Evolutionary conservation across 2,797 vertebrate genomes (phyloP), one percentile per base, ranked within the genome.

Genomic region (Ceyx erithaca): DNA sequence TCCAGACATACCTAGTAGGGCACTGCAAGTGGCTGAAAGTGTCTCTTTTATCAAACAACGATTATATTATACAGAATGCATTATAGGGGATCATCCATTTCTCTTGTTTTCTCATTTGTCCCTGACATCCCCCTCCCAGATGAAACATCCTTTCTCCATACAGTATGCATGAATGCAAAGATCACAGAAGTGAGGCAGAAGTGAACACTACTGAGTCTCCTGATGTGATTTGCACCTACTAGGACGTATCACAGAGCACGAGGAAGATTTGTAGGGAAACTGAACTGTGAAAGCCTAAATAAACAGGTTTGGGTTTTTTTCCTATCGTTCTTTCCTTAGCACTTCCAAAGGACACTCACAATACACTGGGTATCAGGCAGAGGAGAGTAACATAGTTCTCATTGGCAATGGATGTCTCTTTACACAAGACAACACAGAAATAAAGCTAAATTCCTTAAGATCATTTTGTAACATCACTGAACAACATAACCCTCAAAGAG

Each of bases 81-180:
- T 95, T 93, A 95, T 43, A 69, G 77, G 30, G 37, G 52, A 96
- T 88, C 96, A 96, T 95, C 94, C 92, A 95, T 96, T 95, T 88
- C 91, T 95, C 96, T 96, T 94, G 95, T 95, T 95, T 96, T 85
- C 94, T 95, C 94, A 96, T 96, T 95, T 96, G 69, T 67, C 2
- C 73, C 80, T 84, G 95, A 94, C 93, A 76, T 88, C 41, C 26
- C 78, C 78, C 71, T 84, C 88, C 78, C 71, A 80, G 91, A 77
- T 2, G 58, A 77, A 91, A 49, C 68, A 40, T 77, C 91, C 91
- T 4, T 63, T 30, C 63, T 81, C 49, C 1, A 1, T 48, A 46
- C 45, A 68, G 61, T 16, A 21, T 5, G 28, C n/a, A 45, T 14
- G 86, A 37, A 22, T 4, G 45, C 6, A 11, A 64, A 81, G 67